Base-by-base conservation (phyloP, 30 jellyfish, hydroid and myxozoan genomes). In the Rhopilema esculentum region DNA sequence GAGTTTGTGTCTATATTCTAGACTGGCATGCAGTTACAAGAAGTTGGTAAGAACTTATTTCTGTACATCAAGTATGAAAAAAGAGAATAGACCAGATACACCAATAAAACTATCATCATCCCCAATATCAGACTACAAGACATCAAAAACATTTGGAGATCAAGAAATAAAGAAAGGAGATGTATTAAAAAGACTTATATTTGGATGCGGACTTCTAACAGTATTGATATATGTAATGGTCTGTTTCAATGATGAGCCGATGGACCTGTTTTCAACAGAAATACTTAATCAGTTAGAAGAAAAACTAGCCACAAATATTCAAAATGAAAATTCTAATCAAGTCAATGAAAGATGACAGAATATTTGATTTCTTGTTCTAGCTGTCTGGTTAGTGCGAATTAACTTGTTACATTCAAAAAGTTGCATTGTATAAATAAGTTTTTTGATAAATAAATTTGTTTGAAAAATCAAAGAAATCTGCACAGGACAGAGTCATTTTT, bases 191-290 rank as follows among this genome's bases (percentile, higher is more conserved):
- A 27, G 72, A 40, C 49, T 85, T 18, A 49, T 69, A 29, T 49
- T 78, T 23, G 94, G 94, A 20, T 16, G 33, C 1, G 30, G 66
- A 1, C 25, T 73, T 48, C 69, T 75, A 1, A 29, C 28, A 0
- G 8, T 49, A 22, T 62, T 85, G 81, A 21, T 24, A 0, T 27
- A 51, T 74, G 72, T 74, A 28, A 76, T 85, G 75, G 21, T 75
- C 29, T 85, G 73, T 69, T 68, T 23, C 4, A 27, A 64, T 16
- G 88, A 80, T 0, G 88, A 85, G 57, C 79, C 86, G 8, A 32
- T 85, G 32, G 88, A 85, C 31, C 53, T 78, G 23, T 85, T 85
- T 61, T 85, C 94, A 27, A 75, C 88, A 22, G 88, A 85, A 26
- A 51, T 40, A 16, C 82, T 80, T 32, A 27, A 48, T n/a, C 22